Conservation (phyloP, 1,140 invertebrate species). For the Coptotermes formosanus region DNA sequence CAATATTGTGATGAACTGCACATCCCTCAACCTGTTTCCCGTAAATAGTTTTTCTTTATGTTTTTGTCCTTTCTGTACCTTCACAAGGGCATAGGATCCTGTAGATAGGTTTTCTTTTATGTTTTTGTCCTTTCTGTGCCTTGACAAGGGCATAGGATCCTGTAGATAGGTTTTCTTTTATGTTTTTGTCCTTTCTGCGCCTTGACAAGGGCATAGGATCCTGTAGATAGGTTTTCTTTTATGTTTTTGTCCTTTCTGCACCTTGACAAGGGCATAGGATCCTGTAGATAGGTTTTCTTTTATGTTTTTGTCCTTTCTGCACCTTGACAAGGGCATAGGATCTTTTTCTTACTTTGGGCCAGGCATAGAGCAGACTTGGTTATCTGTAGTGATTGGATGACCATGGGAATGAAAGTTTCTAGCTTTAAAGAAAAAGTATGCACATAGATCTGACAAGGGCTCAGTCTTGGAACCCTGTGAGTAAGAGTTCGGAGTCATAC, state of each 20-base stretch:
- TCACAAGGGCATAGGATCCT: too few species aligned
- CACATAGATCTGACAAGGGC: too few species aligned
- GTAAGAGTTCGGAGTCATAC: too few species aligned
- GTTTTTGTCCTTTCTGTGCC: not conserved
- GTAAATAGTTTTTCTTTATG: not conserved
- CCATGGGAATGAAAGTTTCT: too few species aligned
- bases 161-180: not conserved
- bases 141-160: too few species aligned
- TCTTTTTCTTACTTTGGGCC: too few species aligned
- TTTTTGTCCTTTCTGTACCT: not conserved
- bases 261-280: not conserved
- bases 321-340: not conserved
- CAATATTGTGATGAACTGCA: too few species aligned
- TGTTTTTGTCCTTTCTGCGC: not conserved
- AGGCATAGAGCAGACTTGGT: too few species aligned
- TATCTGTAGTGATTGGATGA: too few species aligned
- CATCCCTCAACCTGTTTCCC: not conserved
- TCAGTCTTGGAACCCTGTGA: too few species aligned
- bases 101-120: not conserved
- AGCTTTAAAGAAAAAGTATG: too few species aligned
- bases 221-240: not conserved
- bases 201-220: too few species aligned
- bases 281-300: not conserved
- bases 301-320: not conserved
- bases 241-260: not conserved